Conservation (phyloP, 2,113 vertebrate species). For the Mus musculus region DNA sequence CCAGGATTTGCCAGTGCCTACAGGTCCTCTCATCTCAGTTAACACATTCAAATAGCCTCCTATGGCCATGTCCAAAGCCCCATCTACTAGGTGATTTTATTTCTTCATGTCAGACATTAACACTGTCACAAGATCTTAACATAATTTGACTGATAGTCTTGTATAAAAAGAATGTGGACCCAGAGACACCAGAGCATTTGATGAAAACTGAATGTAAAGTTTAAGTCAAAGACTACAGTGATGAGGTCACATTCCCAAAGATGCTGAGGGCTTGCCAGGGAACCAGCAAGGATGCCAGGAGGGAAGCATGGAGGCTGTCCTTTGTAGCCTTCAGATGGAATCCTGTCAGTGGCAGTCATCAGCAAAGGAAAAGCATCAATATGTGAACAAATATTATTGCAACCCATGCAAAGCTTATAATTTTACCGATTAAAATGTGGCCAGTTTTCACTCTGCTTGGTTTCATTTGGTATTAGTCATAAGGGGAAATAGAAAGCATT, state of each 20-base stretch:
- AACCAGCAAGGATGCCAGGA: background rate
- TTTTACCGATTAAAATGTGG: background rate
- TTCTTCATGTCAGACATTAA: background rate
- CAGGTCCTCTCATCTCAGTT: background rate
- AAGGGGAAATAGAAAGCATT: background rate
- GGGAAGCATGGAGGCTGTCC: background rate
- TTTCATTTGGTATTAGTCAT: constrained; percentile 19
- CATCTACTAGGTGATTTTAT: background rate
- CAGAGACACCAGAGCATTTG: background rate
- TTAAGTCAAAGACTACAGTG: background rate
- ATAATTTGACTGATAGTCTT: background rate
- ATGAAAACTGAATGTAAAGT: background rate
- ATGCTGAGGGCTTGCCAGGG: background rate
- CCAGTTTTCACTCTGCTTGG: background rate
- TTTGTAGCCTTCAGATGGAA: background rate
- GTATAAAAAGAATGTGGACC: background rate
- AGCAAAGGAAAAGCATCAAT: background rate
- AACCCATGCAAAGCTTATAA: background rate
- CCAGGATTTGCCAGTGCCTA: background rate
- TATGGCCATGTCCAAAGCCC: background rate
- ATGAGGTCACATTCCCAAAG: background rate
- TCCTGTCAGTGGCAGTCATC: background rate
- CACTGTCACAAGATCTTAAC: background rate
- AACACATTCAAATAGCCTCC: no score
- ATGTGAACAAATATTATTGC: background rate